Evolutionary conservation across 2,888 invertebrate species (phyloP), one percentile per base, ranked within the genome.

Genomic region (Oeneis ivallda): DNA sequence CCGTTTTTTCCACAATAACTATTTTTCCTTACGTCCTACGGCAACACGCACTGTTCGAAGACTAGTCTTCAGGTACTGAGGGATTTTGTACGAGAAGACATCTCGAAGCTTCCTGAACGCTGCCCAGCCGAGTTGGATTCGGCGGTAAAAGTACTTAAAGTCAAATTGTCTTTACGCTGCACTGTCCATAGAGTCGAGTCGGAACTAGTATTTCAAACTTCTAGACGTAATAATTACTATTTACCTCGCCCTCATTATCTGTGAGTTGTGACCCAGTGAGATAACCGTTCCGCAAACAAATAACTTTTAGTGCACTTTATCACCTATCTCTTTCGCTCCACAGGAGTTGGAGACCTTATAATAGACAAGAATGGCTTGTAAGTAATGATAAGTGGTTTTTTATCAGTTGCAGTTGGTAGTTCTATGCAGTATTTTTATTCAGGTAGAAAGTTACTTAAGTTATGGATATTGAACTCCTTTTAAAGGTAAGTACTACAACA

Each of bases 221-320:
- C 32, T 56, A 67, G 19, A 57, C 26, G 43, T 60, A 62, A 68
- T 62, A 65, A 34, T 49, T 65, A 45, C 47, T 68, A 66, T 69
- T 64, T 66, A 69, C 66, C 66, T 69, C 65, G 58, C 65, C 68
- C 64, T 63, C 68, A 61, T 71, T 74, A 75, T 75, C 75, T 67
- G 5, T 26, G 26, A 26, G 26, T 26, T 26, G 37, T 73, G 72
- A 72, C 75, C 75, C 67, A 74, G 64, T 72, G 70, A 70, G 74
- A 74, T 74, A 75, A 71, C 68, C 54, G 64, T 54, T 58, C 49
- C 45, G 67, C 69, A 66, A 70, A 72, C 65, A 69, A 71, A 68
- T 66, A 65, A 62, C 63, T 43, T 64, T 65, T 65, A 69, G 64
- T 70, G 69, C 67, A 67, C 63, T 65, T 32, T 50, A 34, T 47